phyloP scores from a whole-genome alignment of 2,113 vertebrate species.

The Clarias macrocephalus region DNA sequence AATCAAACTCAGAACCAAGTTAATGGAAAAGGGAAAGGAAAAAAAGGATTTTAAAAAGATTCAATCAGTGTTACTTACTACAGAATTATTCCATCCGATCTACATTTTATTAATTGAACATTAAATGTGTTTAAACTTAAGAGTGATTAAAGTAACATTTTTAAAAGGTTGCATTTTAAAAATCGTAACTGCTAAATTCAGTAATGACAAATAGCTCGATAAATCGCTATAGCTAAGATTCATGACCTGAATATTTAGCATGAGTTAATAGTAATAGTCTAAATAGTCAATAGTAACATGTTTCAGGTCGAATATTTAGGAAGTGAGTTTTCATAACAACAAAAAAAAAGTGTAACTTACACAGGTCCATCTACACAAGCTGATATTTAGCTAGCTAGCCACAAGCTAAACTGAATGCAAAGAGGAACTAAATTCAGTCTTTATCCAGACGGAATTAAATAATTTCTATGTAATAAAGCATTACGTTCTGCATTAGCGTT shows the following conservation, averaged over 20 bases:
- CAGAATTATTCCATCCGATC: not conserved
- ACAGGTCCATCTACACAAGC: not conserved
- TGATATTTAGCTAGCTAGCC: not conserved
- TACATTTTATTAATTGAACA: not conserved
- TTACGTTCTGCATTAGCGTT: not conserved
- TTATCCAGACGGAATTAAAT: too few species aligned
- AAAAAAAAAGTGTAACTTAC: not conserved
- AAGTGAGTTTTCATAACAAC: not conserved
- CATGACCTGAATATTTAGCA: not conserved
- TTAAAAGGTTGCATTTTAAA: not conserved
- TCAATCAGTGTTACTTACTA: not conserved
- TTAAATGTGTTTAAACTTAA: not conserved
- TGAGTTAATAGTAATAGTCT: not conserved
- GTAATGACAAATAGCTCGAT: not conserved
- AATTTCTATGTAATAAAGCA: not conserved
- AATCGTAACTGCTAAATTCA: not conserved
- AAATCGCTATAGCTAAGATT: not conserved
- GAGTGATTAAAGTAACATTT: not conserved
- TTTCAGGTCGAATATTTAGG: not conserved
- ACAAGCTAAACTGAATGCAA: slow-evolving; percentile 11
- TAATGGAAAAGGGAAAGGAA: not conserved
- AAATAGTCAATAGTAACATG: not conserved
- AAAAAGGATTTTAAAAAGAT: not conserved
- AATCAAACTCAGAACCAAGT: not conserved
- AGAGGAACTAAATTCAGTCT: not conserved